Evolutionary conservation across 2,888 invertebrate genomes (phyloP), one percentile per base, ranked within the genome.

Genomic region (Drosophila flavopinicola): DNA sequence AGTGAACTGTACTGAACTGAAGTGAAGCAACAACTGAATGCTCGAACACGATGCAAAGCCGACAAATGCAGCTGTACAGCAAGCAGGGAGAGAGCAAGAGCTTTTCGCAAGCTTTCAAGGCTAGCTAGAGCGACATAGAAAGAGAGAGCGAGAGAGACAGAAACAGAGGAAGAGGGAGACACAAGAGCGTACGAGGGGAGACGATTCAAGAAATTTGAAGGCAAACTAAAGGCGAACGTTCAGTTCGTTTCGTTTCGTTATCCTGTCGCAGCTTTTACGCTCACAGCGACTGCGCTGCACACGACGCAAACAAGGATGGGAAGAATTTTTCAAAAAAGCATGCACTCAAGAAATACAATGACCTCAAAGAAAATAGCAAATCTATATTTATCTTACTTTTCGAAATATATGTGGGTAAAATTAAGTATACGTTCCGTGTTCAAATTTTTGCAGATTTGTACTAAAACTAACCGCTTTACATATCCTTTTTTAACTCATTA

Each of bases 1-100:
- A 29, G 29, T 63, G 45, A 83, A 85, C 86, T 85, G 79, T 64
- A 73, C 66, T 41, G 71, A 74, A 76, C 84, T 79, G 77, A 79
- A 48, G 86, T 80, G 84, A 85, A 85, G 80, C 80, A 80, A 85
- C 86, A 80, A 80, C 84, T 80, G 86, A 83, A 52, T 60, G 64
- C 47, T 41, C 61, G 60, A 57, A 56, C 20, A 7, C 20, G 33
- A 56, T 69, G 54, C 53, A 59, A 78, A 82, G 82, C 75, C 71
- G 75, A 68, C 64, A 69, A 64, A 41, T 74, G 65, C 75, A 72
- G 52, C 25, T 29, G 67, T 73, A 53, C 45, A 49, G 56, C 60
- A 60, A 37, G 48, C 49, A 35, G 29, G 13, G 15, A 37, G 17
- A 51, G 44, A 45, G 35, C n/a, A n/a, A 13, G 25, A 71, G 72